Evolutionary conservation across 2,888 invertebrate species (phyloP), one percentile per base, ranked within the genome.

Genomic region (Carabus problematicus): DNA sequence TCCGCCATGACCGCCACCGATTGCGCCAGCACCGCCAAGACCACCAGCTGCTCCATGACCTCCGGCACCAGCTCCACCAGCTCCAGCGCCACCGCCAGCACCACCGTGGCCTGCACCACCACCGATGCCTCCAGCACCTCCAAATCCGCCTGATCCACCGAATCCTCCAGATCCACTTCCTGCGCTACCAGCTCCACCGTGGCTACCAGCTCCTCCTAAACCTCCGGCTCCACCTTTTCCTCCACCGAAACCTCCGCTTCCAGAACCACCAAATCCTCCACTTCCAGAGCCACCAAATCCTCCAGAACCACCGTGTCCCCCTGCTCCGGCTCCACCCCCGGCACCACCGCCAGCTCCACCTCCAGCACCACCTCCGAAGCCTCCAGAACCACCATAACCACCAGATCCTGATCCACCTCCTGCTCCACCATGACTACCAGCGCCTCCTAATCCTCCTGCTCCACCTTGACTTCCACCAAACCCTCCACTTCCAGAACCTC

Each of bases 391-490:
- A 19, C 59, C 62, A 1, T 45, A 12, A 0, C 69, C 67, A 4
- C 58, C 56, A 18, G 45, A 54, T 8, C 62, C 56, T 9, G 55
- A 54, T 4, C 70, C 67, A 40, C 59, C 56, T 16, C 62, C 70
- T 59, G 55, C 49, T 8, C 66, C 56, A 11, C 70, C 70, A 41
- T 16, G 47, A 29, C 62, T 29, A 19, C 70, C 69, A 9, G 67
- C 60, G 9, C 62, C 56, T 29, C 66, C 71, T 45, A 47, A 40
- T 11, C 61, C 62, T n/a, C 62, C 58, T 12, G 29, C 47, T 9
- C 9, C 29, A 29, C 63, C 58, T 40, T 43, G 39, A 47, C 58
- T 49, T 42, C 52, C 19, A 40, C 54, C 40, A 7, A 55, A 49
- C 12, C 49, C 59, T 41, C 16, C 12, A 39, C 59, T 49, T 41